Evolutionary conservation across 1,140 invertebrate genomes (phyloP).

Genomic region (Ooceraea biroi): DNA sequence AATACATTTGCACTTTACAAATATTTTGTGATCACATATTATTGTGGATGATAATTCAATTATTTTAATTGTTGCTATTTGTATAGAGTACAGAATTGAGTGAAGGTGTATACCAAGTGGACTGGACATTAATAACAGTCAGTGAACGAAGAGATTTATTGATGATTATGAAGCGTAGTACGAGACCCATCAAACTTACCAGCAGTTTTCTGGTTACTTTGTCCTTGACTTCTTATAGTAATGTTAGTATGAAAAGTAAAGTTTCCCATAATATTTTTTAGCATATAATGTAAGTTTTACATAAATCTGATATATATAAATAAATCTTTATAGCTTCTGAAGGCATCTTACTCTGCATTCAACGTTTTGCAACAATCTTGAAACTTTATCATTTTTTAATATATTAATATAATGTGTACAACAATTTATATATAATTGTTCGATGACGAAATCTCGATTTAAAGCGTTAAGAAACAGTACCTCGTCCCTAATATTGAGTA

Average conservation of each 20-base stretch:
- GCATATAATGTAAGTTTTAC: background rate
- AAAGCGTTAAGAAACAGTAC: too few species aligned
- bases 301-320: background rate
- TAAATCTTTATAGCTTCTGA: slow-evolving; percentile 58
- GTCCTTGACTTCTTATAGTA: slow-evolving; percentile 23
- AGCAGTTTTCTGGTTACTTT: slow-evolving; percentile 21
- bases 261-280: background rate
- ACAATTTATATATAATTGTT: too few species aligned
- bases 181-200: slow-evolving; percentile 41
- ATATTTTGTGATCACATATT: too few species aligned
- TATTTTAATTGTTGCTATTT: too few species aligned
- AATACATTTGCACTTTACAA: too few species aligned
- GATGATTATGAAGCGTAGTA: slow-evolving; percentile 41
- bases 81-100: background rate
- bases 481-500: too few species aligned
- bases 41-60: too few species aligned
- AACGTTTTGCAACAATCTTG: slow-evolving; percentile 49
- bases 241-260: slow-evolving; percentile 32
- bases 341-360: slow-evolving; percentile 60
- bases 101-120: slow-evolving; percentile 1
- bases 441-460: too few species aligned
- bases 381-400: background rate
- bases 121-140: slow-evolving; percentile 13
- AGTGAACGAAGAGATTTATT: background rate
- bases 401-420: too few species aligned